Percentiles rank a stretch among this genome's conserved stretches.
Evolutionary conservation across 2,888 invertebrate species (phyloP).

Genomic region (Hirtodrosophila cameraria): DNA sequence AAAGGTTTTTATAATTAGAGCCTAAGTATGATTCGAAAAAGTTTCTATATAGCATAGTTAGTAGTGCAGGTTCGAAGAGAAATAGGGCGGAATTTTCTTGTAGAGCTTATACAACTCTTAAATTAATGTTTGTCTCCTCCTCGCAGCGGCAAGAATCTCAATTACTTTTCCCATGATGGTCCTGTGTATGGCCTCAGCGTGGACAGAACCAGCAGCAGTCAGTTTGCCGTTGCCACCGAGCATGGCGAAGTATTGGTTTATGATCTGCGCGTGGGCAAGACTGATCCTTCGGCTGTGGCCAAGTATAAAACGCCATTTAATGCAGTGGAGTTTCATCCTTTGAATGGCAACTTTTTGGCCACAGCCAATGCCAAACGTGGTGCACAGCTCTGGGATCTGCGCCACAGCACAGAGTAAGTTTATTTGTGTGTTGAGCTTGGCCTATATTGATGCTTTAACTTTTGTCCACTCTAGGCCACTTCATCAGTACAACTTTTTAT

Average conservation of each 20-base stretch:
- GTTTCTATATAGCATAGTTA: no score
- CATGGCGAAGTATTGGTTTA: slow-evolving; percentile 94
- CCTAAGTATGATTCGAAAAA: no score
- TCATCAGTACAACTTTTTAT: slow-evolving; percentile 87
- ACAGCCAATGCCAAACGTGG: slow-evolving; percentile 96
- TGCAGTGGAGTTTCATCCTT: slow-evolving; percentile 97
- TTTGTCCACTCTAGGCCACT: slow-evolving; percentile 86
- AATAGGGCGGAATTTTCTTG: no score
- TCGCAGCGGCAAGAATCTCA: slow-evolving; percentile 86
- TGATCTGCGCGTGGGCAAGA: slow-evolving; percentile 88
- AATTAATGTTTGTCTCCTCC: no score
- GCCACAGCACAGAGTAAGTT: slow-evolving; percentile 91
- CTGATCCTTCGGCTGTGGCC: slow-evolving; percentile 83
- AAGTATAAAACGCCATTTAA: slow-evolving; percentile 92
- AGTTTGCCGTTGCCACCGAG: slow-evolving; percentile 96
- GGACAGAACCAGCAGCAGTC: slow-evolving; percentile 86
- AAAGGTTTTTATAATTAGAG: no score
- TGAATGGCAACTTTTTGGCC: slow-evolving; percentile 91
- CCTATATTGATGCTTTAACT: background rate
- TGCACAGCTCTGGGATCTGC: slow-evolving; percentile 94
- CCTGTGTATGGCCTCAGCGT: slow-evolving; percentile 95
- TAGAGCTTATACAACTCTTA: no score
- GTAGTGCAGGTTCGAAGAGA: no score
- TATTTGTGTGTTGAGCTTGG: background rate
- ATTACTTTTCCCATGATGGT: slow-evolving; percentile 92